These are phyloP conservation scores for Cydia strobilella DNA, from an alignment of 1,140 invertebrate species.

Conservation along the genomic window DNA sequence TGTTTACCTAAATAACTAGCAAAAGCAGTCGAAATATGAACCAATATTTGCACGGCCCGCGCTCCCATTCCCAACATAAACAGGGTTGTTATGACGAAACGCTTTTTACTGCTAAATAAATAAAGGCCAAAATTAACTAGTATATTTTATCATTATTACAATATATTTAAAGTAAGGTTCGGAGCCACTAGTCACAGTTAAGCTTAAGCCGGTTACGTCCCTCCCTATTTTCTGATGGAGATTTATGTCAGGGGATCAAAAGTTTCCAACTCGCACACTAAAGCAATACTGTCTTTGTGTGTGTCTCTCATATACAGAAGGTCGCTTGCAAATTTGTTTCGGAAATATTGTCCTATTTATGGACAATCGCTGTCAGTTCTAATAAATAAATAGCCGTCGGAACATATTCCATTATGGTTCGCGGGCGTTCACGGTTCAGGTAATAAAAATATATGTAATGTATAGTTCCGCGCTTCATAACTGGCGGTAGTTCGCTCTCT, in stretches of 20 bases:
- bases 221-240: conserved; percentile 78
- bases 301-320: conserved; percentile 35
- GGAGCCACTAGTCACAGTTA: conserved; percentile 68
- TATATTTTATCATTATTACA: conserved; percentile 74
- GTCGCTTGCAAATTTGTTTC: conserved; percentile 47
- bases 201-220: conserved; percentile 78
- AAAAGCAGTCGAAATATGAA: conserved; percentile 62
- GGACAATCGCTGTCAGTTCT: conserved; percentile 47
- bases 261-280: conserved; percentile 62
- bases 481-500: conserved; percentile 58
- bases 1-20: conserved; percentile 58
- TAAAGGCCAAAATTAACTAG: conserved; percentile 67
- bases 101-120: conserved; percentile 62
- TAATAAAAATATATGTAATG: conserved; percentile 47
- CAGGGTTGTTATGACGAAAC: conserved; percentile 61
- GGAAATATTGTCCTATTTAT: conserved; percentile 46
- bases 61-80: conserved; percentile 50
- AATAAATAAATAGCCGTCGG: conserved; percentile 50
- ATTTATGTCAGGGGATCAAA: conserved; percentile 79
- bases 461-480: conserved; percentile 43
- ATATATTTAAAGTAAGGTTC: conserved; percentile 70
- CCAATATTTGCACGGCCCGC: conserved; percentile 62
- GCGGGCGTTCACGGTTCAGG: conserved; percentile 39
- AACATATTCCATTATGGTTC: conserved; percentile 35
- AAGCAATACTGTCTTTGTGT: conserved; percentile 38